Conservation (phyloP, 2,888 invertebrate species). For the Cerastoderma edule region DNA sequence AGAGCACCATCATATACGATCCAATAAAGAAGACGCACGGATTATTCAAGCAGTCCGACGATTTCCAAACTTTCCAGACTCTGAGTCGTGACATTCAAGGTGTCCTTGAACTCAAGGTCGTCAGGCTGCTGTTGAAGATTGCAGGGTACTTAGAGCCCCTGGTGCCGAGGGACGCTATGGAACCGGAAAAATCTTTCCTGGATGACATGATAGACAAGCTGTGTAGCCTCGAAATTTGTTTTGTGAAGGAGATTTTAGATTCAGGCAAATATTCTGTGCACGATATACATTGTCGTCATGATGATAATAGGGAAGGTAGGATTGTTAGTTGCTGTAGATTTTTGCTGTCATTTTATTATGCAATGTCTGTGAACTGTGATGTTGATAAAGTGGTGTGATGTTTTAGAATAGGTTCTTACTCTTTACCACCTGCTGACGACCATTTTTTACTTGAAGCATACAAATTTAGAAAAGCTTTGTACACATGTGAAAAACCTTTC, state of each 20-base stretch:
- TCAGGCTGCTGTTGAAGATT: slow-evolving; percentile 4
- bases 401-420: too few relatives aligned
- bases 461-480: too few relatives aligned
- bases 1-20: slow-evolving; percentile 1
- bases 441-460: too few relatives aligned
- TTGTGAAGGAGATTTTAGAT: not conserved
- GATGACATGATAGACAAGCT: slow-evolving; percentile 5
- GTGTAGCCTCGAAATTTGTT: slow-evolving; percentile 7
- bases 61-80: not conserved
- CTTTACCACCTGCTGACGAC: too few relatives aligned
- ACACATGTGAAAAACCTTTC: too few relatives aligned
- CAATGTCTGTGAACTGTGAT: too few relatives aligned
- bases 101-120: slow-evolving; percentile 1
- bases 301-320: too few relatives aligned
- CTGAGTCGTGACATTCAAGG: not conserved
- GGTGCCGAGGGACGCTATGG: not conserved
- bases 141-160: slow-evolving; percentile 3
- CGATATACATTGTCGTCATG: too few relatives aligned
- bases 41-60: not conserved
- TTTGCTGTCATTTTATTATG: too few relatives aligned
- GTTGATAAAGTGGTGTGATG: too few relatives aligned
- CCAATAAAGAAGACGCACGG: not conserved
- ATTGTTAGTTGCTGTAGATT: too few relatives aligned
- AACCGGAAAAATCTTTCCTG: not conserved
- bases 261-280: too few relatives aligned